Evolutionary conservation across 53 echinoderm and acorn worm genomes (phyloP).

Genomic region (Astropecten irregularis): DNA sequence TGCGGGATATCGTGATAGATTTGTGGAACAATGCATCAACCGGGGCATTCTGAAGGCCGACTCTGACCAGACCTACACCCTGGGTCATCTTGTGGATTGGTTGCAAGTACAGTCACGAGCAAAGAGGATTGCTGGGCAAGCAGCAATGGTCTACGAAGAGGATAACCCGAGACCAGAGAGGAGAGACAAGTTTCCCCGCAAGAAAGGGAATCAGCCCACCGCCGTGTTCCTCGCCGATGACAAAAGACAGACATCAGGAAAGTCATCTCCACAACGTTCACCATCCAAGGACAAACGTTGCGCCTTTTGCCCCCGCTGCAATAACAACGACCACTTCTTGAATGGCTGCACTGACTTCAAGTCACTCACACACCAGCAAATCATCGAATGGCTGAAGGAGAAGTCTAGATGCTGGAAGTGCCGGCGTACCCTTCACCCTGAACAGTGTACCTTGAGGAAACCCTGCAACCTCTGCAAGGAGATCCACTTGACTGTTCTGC

Average conservation of each 20-base stretch:
- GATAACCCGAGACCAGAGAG: too few relatives aligned
- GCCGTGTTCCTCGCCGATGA: background rate
- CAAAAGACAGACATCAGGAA: background rate
- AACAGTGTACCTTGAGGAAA: too few relatives aligned
- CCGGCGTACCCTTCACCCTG: background rate
- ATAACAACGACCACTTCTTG: too few relatives aligned
- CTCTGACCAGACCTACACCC: background rate
- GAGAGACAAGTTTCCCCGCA: too few relatives aligned
- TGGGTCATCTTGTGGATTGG: too few relatives aligned
- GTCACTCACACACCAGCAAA: background rate
- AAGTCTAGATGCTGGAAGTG: conserved; percentile 1
- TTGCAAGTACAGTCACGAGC: too few relatives aligned
- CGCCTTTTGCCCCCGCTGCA: too few relatives aligned
- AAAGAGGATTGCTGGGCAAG: too few relatives aligned
- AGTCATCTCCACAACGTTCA: too few relatives aligned
- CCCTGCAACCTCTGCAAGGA: conserved; percentile 28
- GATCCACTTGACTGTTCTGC: conserved; percentile 8
- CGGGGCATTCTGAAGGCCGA: background rate
- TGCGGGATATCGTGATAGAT: background rate
- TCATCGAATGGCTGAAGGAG: background rate
- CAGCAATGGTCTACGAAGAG: too few relatives aligned
- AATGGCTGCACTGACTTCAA: background rate
- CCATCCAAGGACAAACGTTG: too few relatives aligned
- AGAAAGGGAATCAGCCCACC: background rate
- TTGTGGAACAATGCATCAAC: conserved; percentile 4